phyloP scores from a whole-genome alignment of 2,113 vertebrate genomes.

The Marmota monax region DNA sequence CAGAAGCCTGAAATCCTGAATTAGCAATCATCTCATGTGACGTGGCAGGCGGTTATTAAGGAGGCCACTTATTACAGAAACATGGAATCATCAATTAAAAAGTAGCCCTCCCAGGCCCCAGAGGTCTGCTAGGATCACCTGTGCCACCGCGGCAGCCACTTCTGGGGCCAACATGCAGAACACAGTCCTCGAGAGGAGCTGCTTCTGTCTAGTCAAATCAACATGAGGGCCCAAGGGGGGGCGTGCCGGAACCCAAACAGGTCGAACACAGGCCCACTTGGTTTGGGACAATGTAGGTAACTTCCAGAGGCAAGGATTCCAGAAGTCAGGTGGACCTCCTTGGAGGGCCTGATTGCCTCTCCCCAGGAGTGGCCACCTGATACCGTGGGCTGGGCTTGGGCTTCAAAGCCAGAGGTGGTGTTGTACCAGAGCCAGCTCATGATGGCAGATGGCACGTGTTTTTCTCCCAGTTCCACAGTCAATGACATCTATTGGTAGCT shows the following conservation, averaged over 20 bases:
- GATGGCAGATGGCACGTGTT: rapidly evolving
- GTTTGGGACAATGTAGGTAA: slow-evolving; percentile 67
- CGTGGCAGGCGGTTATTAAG: slow-evolving; percentile 89
- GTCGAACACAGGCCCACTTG: slow-evolving; percentile 62
- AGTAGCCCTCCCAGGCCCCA: slow-evolving; percentile 87
- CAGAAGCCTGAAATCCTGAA: slow-evolving; percentile 83
- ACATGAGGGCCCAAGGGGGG: slow-evolving; percentile 83
- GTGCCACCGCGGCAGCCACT: slow-evolving; percentile 92
- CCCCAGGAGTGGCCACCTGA: background rate
- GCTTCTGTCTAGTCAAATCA: slow-evolving; percentile 91
- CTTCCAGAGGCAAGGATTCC: background rate
- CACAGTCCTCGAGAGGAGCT: slow-evolving; percentile 89
- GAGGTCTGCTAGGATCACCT: slow-evolving; percentile 92
- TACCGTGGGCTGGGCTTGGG: background rate
- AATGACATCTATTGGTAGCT: rapidly evolving
- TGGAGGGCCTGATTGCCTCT: background rate
- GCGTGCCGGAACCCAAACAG: slow-evolving; percentile 75
- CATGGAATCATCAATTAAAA: slow-evolving; percentile 94
- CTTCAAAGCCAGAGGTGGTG: background rate
- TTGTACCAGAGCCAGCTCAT: rapidly evolving
- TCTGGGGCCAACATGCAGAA: slow-evolving; percentile 90
- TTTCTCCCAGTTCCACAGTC: background rate
- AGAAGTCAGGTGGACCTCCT: background rate
- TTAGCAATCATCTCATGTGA: slow-evolving; percentile 89
- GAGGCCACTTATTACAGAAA: slow-evolving; percentile 93